Evolutionary conservation across 2,888 invertebrate genomes (phyloP).

Genomic region (Drosophila dives): DNA sequence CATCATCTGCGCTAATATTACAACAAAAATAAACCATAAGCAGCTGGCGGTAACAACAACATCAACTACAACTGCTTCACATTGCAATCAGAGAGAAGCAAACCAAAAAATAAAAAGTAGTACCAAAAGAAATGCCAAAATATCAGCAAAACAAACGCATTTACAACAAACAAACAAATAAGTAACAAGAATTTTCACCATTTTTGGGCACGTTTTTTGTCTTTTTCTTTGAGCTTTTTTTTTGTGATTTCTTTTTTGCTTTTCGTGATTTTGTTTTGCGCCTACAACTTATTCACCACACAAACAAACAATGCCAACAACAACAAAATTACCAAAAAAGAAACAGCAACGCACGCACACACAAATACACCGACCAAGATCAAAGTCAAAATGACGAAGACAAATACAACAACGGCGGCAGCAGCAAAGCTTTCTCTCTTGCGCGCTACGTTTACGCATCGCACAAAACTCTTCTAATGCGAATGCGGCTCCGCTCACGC

Average conservation of each 20-base stretch:
- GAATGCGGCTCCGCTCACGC: constrained; percentile 26
- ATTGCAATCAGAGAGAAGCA: constrained; percentile 36
- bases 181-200: constrained; percentile 29
- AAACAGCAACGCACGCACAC: constrained; percentile 45
- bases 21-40: constrained; percentile 28
- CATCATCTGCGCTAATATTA: constrained; percentile 64
- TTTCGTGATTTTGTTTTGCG: constrained; percentile 42
- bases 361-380: constrained; percentile 57
- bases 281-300: constrained; percentile 63
- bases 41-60: constrained; percentile 22
- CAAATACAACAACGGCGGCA: constrained; percentile 15
- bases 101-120: constrained; percentile 23
- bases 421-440: constrained; percentile 34
- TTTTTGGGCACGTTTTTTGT: constrained; percentile 49
- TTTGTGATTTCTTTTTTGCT: constrained; percentile 8
- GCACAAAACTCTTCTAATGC: constrained; percentile 60
- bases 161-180: constrained; percentile 41
- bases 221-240: constrained; percentile 9
- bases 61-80: constrained; percentile 22
- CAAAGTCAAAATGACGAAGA: constrained; percentile 67
- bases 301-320: constrained; percentile 62
- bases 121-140: constrained; percentile 4
- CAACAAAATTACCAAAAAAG: constrained; percentile 52
- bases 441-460: constrained; percentile 24
- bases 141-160: background rate